A percentile compares a stretch with the other conserved stretches of the same genome.
Evolutionary conservation across 2,888 invertebrate species (phyloP).

Genomic region (Colletes collaris): DNA sequence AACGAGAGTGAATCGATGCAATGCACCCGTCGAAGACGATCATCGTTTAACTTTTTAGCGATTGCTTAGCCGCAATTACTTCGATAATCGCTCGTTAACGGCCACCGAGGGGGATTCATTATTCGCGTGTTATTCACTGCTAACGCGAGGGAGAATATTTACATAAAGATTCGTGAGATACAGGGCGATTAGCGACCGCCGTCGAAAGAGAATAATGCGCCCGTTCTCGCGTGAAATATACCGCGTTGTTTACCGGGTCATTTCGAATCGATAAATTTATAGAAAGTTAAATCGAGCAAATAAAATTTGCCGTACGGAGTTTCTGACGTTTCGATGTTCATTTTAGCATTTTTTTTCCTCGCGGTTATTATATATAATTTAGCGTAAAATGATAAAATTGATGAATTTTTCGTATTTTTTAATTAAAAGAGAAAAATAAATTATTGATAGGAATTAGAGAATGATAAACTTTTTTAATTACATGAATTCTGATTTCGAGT

Average conservation of each 20-base stretch:
- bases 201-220: not conserved
- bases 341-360: too few species aligned
- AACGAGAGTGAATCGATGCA: slow-evolving; percentile 64
- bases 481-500: too few species aligned
- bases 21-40: slow-evolving; percentile 43
- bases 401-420: too few species aligned
- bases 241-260: not conserved
- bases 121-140: slow-evolving; percentile 37
- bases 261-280: too few species aligned
- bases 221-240: slow-evolving; percentile 12
- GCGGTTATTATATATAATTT: too few species aligned
- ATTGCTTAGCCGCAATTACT: slow-evolving; percentile 60
- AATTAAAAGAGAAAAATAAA: too few species aligned
- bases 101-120: slow-evolving; percentile 39
- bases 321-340: too few species aligned
- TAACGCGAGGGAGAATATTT: slow-evolving; percentile 27
- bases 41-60: slow-evolving; percentile 57
- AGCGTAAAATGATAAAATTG: too few species aligned
- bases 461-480: too few species aligned
- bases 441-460: too few species aligned
- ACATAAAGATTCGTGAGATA: slow-evolving; percentile 11
- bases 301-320: too few species aligned
- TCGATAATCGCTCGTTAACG: slow-evolving; percentile 52
- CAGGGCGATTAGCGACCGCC: slow-evolving; percentile 22
- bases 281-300: too few species aligned